A percentile compares a stretch with the other conserved stretches of the same genome.
phyloP scores from a whole-genome alignment of 2,113 vertebrate genomes.

The Sakesphorus luctuosus region DNA sequence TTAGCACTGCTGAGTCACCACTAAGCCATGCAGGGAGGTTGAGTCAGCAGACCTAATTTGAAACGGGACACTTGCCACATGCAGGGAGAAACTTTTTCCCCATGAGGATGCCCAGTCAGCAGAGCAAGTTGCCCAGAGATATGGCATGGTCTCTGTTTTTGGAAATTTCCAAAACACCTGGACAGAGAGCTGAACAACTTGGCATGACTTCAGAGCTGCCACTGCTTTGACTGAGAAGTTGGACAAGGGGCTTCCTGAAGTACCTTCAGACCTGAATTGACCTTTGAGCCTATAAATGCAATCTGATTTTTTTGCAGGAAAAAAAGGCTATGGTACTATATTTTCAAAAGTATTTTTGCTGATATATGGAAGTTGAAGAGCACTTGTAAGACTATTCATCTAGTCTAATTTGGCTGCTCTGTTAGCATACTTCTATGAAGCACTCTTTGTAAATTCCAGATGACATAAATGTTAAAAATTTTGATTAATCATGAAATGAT shows the following conservation, averaged over 20 bases:
- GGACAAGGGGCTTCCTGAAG: not conserved
- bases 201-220: not conserved
- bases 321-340: not conserved
- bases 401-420: not conserved
- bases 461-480: not conserved
- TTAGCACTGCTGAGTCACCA: not conserved
- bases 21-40: not conserved
- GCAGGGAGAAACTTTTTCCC: not conserved
- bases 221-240: not conserved
- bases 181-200: not conserved
- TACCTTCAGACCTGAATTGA: not conserved
- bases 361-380: not conserved
- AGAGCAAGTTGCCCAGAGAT: not conserved
- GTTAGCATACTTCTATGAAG: not conserved
- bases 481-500: not conserved
- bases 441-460: not conserved
- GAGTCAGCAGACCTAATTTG: rapidly evolving
- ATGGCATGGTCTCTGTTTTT: not conserved
- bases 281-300: not conserved
- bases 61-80: not conserved
- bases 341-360: not conserved
- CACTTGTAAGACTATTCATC: not conserved
- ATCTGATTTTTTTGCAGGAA: not conserved
- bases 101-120: rapidly evolving
- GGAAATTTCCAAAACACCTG: not conserved